Conservation (phyloP, 2,797 vertebrate species). For the Eulemur coronatus region DNA sequence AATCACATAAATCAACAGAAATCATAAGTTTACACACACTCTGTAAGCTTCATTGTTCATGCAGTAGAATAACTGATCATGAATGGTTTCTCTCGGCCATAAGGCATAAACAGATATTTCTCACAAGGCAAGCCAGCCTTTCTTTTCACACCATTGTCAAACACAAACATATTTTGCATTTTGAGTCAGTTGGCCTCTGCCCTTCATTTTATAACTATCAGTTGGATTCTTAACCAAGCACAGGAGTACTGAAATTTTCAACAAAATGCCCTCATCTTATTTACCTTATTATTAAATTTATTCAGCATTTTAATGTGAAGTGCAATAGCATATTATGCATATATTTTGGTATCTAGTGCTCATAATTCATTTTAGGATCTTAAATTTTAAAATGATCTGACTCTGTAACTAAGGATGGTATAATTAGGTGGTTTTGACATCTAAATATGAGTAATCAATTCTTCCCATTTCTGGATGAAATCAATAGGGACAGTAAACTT, state of each 20-base stretch:
- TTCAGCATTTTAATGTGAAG: not conserved
- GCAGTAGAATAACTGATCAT: not conserved
- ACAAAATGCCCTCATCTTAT: not conserved
- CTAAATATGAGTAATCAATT: not conserved
- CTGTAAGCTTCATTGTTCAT: not conserved
- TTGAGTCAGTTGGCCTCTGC: not conserved
- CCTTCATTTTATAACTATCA: not conserved
- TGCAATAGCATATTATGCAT: not conserved
- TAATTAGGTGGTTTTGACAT: not conserved
- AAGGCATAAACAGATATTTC: not conserved
- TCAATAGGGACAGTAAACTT: not conserved
- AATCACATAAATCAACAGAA: slow-evolving; percentile 56
- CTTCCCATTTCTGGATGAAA: not conserved
- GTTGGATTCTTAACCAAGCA: not conserved
- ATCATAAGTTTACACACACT: slow-evolving; percentile 36
- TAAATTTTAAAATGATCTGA: not conserved
- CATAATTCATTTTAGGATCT: not conserved
- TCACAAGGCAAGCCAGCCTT: not conserved
- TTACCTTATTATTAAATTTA: not conserved
- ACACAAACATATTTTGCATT: not conserved
- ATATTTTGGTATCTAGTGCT: not conserved
- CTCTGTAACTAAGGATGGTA: not conserved
- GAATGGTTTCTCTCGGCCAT: not conserved
- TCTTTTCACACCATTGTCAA: not conserved
- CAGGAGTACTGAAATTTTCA: not conserved